Conservation (phyloP, 2,888 invertebrate species). For the Pediacus dermestoides region DNA sequence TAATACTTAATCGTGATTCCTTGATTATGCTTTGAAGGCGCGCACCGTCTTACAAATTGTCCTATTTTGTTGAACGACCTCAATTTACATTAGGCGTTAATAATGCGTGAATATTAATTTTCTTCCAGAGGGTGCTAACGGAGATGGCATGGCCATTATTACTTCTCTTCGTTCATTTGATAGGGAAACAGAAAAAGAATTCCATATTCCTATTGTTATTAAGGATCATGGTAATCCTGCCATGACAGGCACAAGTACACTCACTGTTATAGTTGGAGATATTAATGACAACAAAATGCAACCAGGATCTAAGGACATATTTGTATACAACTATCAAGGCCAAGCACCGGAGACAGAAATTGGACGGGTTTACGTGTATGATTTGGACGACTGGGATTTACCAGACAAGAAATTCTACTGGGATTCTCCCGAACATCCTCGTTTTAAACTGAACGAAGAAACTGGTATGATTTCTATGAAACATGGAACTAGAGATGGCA, state of each 20-base stretch:
- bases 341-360: slow-evolving; percentile 49
- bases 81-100: slow-evolving; percentile 12
- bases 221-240: slow-evolving; percentile 96
- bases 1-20: slow-evolving; percentile 5
- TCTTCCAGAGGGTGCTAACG: slow-evolving; percentile 84
- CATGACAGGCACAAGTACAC: slow-evolving; percentile 92
- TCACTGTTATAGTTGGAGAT: slow-evolving; percentile 96
- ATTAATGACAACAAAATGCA: slow-evolving; percentile 99
- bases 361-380: slow-evolving; percentile 91
- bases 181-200: slow-evolving; percentile 93
- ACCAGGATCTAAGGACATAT: slow-evolving; percentile 94
- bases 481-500: slow-evolving; percentile 86
- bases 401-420: slow-evolving; percentile 97
- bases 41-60: neutral
- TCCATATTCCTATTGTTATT: slow-evolving; percentile 94
- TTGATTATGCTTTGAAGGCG: slow-evolving; percentile 3
- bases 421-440: slow-evolving; percentile 80
- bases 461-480: slow-evolving; percentile 96
- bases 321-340: slow-evolving; percentile 90
- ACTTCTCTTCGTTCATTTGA: slow-evolving; percentile 90
- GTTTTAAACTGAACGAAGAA: slow-evolving; percentile 82
- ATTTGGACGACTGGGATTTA: slow-evolving; percentile 97
- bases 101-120: slow-evolving; percentile 21
- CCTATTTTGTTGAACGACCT: slow-evolving; percentile 7
- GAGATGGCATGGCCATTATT: slow-evolving; percentile 97